Base-by-base conservation (phyloP, 2,797 vertebrate genomes). In the Meriones psammophilus region DNA sequence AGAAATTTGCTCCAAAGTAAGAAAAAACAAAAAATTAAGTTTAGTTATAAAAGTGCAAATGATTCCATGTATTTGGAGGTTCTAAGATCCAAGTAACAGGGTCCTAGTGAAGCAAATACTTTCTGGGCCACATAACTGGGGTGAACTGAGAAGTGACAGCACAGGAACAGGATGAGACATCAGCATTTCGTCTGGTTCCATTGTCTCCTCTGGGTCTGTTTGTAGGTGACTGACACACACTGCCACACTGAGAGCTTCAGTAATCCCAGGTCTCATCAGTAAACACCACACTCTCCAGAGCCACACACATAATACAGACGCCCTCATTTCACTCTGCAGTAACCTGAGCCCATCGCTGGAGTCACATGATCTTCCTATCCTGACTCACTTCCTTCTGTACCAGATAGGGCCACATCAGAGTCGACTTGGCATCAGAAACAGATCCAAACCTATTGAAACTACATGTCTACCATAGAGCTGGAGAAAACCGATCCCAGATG, bases 1-100 rank as follows among this genome's bases (percentile, higher is more conserved):
- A 95, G 60, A 95, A 91, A 80, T 5, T 92, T 95, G 33, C 58
- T 69, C 13, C 58, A 86, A 96, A 69, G 15, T 71, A 85, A 96
- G 93, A 85, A 36, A 83, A 96, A 95, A 84, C 5, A 87, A 42
- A 93, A 81, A 54, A 74, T 76, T 58, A 77, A 62, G 81, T 73
- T 87, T 83, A 92, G 18, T 76, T 71, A 77, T 81, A 88, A 64
- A 95, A 91, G 20, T 64, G 18, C 86, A 15, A 92, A 24, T 80
- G 28, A 7, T 73, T 56, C 8, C 88, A 58, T 91, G 39, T 18
- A 22, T 87, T 89, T 97, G 77, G 28, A 77, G 50, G 15, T 10
- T 90, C 56, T 78, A 60, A 30, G 0, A 86, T 77, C 14, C 36
- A 91, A 58, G 62, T 77, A 91, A 73, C 10, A 22, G 81, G 66